phyloP scores from a whole-genome alignment of 2,797 vertebrate genomes.

The Dallia pectoralis region DNA sequence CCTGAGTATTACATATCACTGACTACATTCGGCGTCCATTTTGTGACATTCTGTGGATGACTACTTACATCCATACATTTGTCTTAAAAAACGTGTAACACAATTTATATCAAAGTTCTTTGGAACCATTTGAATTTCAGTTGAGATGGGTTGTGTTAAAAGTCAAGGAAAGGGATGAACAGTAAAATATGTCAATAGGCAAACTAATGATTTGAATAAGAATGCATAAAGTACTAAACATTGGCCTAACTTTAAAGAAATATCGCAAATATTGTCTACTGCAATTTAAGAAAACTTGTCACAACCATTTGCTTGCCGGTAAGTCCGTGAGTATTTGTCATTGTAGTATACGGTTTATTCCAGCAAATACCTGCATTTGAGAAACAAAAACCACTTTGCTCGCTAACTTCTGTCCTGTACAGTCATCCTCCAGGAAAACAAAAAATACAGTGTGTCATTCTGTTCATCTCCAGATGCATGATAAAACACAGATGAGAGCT shows the following conservation, averaged over 20 bases:
- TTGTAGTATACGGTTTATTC: background rate
- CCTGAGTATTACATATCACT: too few species aligned
- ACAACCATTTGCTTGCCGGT: background rate
- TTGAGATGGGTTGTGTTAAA: too few species aligned
- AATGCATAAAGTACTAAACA: background rate
- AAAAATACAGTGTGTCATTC: constrained; percentile 23
- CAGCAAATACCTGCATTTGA: background rate
- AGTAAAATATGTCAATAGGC: too few species aligned
- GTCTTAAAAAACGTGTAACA: too few species aligned
- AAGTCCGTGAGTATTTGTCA: background rate
- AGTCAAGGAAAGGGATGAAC: too few species aligned
- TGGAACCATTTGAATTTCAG: too few species aligned
- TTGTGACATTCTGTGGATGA: too few species aligned
- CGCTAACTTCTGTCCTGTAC: constrained; percentile 17
- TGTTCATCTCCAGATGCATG: constrained; percentile 53
- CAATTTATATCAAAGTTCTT: too few species aligned
- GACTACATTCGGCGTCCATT: too few species aligned
- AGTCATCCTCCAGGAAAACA: constrained; percentile 22
- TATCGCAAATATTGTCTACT: background rate
- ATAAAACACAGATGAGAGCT: constrained; percentile 50
- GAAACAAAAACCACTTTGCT: background rate
- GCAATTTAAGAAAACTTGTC: background rate
- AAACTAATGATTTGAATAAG: too few species aligned
- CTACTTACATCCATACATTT: too few species aligned
- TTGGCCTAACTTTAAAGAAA: background rate